Conservation (phyloP, 2,888 invertebrate genomes). For the Drosophila birchii region DNA sequence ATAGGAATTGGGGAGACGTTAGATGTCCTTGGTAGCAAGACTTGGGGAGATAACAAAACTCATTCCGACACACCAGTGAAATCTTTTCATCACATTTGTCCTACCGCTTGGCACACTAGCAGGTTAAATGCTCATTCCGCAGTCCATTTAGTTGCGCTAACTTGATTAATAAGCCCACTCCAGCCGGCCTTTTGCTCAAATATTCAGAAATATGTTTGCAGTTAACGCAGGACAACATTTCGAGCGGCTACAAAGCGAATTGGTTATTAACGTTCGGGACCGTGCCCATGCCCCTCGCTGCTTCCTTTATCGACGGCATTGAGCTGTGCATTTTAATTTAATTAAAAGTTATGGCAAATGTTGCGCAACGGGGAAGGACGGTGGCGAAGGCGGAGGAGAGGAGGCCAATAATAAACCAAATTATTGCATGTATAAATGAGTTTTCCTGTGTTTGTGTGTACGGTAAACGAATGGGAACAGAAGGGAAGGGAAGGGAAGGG, state of each 20-base stretch:
- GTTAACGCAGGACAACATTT: slow-evolving; percentile 47
- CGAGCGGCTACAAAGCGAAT: slow-evolving; percentile 70
- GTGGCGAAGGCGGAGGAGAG: slow-evolving; percentile 24
- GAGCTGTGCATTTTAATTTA: slow-evolving; percentile 77
- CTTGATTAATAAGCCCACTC: slow-evolving; percentile 54
- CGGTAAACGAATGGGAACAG: neutral
- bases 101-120: neutral
- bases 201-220: slow-evolving; percentile 73
- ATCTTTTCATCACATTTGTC: neutral
- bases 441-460: slow-evolving; percentile 42
- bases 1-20: neutral
- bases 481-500: too few species aligned
- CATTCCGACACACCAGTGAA: neutral
- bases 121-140: slow-evolving; percentile 11
- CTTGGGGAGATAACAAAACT: slow-evolving; percentile 10
- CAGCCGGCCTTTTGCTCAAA: slow-evolving; percentile 59
- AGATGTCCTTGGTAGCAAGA: slow-evolving; percentile 45
- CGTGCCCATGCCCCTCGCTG: slow-evolving; percentile 7
- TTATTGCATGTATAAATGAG: slow-evolving; percentile 79
- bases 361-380: slow-evolving; percentile 42
- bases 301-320: slow-evolving; percentile 44
- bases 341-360: slow-evolving; percentile 78
- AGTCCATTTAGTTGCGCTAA: slow-evolving; percentile 55
- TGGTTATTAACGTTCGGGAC: slow-evolving; percentile 69
- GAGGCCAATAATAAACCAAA: slow-evolving; percentile 72